Evolutionary conservation across 1,140 invertebrate species (phyloP).

Genomic region (Cydia strobilella): DNA sequence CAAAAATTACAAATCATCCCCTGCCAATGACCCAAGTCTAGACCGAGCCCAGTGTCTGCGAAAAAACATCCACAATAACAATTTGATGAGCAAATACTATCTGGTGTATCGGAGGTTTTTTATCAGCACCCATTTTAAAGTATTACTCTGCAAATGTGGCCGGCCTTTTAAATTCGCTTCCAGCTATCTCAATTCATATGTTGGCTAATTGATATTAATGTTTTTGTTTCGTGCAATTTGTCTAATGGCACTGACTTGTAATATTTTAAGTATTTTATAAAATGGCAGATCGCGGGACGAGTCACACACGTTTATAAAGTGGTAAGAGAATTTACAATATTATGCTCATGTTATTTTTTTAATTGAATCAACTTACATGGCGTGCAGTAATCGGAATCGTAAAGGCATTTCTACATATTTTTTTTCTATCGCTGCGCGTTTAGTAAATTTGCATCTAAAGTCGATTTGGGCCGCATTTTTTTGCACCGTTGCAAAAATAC

Average conservation of each 20-base stretch:
- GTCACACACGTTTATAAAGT: background rate
- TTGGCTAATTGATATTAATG: constrained; percentile 56
- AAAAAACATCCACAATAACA: constrained; percentile 48
- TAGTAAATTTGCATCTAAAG: constrained; percentile 57
- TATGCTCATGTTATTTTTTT: background rate
- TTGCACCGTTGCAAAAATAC: constrained; percentile 67
- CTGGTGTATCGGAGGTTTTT: constrained; percentile 53
- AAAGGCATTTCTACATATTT: constrained; percentile 48
- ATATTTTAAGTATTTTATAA: background rate
- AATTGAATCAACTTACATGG: constrained; percentile 49
- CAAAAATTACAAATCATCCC: constrained; percentile 75
- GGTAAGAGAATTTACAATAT: too few species aligned
- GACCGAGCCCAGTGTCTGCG: constrained; percentile 40
- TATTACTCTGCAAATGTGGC: constrained; percentile 50
- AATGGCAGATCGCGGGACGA: background rate
- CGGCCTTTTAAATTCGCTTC: constrained; percentile 49
- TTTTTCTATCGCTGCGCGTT: constrained; percentile 34
- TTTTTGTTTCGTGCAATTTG: constrained; percentile 43
- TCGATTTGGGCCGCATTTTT: constrained; percentile 55
- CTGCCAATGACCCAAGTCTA: constrained; percentile 69
- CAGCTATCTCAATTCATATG: constrained; percentile 43
- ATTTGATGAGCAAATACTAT: constrained; percentile 61
- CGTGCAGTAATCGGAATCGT: constrained; percentile 59
- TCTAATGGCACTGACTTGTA: constrained; percentile 28
- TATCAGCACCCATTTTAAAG: constrained; percentile 50